Evolutionary conservation across 2,888 invertebrate species (phyloP).

Genomic region (Aphidius colemani): DNA sequence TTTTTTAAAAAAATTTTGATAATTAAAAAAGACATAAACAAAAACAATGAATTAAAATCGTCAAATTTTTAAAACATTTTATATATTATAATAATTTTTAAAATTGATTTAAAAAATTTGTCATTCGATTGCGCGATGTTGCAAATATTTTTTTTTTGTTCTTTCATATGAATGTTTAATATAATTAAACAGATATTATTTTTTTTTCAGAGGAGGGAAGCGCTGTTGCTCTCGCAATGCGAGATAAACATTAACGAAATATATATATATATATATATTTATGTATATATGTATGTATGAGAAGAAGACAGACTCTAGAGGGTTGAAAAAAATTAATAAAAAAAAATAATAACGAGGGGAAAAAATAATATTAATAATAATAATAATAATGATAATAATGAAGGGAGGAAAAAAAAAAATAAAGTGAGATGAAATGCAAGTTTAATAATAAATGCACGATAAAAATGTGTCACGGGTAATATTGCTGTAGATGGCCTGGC

Average conservation of each 20-base stretch:
- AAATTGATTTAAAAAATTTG: slow-evolving; percentile 5
- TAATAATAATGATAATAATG: slow-evolving; percentile 22
- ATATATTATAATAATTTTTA: not conserved
- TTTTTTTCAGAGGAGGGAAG: too few species aligned
- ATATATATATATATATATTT: too few species aligned
- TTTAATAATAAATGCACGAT: slow-evolving; percentile 38
- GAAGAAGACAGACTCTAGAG: not conserved
- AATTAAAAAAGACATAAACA: not conserved
- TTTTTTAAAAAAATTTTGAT: not conserved
- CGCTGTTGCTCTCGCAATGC: too few species aligned
- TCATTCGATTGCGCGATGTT: not conserved
- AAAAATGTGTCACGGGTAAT: slow-evolving; percentile 53
- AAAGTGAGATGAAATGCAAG: slow-evolving; percentile 33
- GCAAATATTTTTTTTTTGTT: too few species aligned
- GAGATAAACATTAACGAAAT: too few species aligned
- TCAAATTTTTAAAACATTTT: not conserved
- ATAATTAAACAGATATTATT: too few species aligned
- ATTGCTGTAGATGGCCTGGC: slow-evolving; percentile 44
- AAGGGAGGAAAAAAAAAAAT: slow-evolving; percentile 33
- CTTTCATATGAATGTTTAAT: too few species aligned
- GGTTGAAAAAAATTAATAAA: slow-evolving; percentile 9
- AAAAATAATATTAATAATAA: slow-evolving; percentile 20
- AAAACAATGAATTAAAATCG: slow-evolving; percentile 11
- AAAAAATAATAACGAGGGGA: slow-evolving; percentile 10
- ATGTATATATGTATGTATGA: too few species aligned